phyloP scores from a whole-genome alignment of 2,113 vertebrate species.

The Polyodon spathula region DNA sequence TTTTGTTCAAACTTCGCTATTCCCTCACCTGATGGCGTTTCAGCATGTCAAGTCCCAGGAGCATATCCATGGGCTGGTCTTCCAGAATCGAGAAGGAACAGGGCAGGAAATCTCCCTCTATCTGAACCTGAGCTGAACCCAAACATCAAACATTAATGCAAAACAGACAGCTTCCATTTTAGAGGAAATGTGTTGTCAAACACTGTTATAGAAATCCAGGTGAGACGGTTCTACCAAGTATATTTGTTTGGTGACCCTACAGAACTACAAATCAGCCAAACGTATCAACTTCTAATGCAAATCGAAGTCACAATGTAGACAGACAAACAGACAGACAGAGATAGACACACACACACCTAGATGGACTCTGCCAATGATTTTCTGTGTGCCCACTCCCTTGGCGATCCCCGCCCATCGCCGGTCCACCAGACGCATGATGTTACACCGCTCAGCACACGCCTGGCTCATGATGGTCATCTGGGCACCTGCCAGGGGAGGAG shows the following conservation, averaged over 20 bases:
- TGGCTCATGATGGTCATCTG: conserved; percentile 99
- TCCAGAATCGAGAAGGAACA: conserved; percentile 97
- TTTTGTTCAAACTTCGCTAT: neutral
- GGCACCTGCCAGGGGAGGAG: conserved; percentile 63
- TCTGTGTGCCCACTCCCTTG: conserved; percentile 95
- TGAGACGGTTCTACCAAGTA: no score
- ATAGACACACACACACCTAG: conserved; percentile 59
- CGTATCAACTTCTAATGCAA: neutral
- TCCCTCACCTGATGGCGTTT: conserved; percentile 87
- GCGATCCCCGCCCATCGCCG: conserved; percentile 94
- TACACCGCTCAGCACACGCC: conserved; percentile 91
- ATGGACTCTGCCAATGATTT: conserved; percentile 95
- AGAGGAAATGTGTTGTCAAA: no score
- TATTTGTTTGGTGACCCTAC: no score
- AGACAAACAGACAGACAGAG: neutral
- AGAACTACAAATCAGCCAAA: neutral
- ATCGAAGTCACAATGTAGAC: neutral
- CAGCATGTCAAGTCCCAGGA: conserved; percentile 94
- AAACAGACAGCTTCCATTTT: no score
- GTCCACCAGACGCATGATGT: conserved; percentile 96
- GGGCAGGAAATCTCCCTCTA: conserved; percentile 90
- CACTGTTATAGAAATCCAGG: no score
- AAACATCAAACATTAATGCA: conserved; percentile 3
- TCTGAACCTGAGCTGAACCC: conserved; percentile 89
- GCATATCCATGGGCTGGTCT: conserved; percentile 98